phyloP scores from a whole-genome alignment of 2,888 invertebrate species.

The Limnephilus lunatus region DNA sequence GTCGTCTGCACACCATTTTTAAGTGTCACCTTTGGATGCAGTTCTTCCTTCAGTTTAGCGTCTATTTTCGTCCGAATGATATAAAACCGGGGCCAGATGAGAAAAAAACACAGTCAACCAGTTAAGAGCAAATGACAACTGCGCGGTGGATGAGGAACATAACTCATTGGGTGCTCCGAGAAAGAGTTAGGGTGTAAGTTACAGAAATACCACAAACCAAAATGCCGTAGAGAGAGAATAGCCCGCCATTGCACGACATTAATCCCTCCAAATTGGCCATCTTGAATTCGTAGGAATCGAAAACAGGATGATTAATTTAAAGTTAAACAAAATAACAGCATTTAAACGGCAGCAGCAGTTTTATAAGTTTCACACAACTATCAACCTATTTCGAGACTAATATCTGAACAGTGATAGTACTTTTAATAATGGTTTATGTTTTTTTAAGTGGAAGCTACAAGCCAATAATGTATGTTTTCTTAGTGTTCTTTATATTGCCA shows the following conservation, averaged over 20 bases:
- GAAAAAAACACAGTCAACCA: conserved; percentile 5
- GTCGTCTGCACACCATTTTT: not conserved
- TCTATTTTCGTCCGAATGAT: conserved; percentile 41
- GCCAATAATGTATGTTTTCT: no score
- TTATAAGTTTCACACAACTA: no score
- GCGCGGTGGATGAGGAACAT: conserved; percentile 4
- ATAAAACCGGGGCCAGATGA: conserved; percentile 18
- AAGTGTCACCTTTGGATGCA: not conserved
- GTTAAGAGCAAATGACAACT: conserved; percentile 32
- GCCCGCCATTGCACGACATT: conserved; percentile 25
- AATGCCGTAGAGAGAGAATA: conserved; percentile 26
- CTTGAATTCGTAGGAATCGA: conserved; percentile 9
- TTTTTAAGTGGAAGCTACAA: no score
- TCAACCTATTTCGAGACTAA: no score
- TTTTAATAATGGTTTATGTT: no score
- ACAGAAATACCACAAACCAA: conserved; percentile 16
- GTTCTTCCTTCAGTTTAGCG: conserved; percentile 2
- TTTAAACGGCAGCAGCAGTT: no score
- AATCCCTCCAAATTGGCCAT: conserved; percentile 28
- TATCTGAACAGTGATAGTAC: no score
- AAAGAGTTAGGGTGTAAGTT: conserved; percentile 37
- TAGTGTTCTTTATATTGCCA: no score
- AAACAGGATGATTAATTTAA: not conserved
- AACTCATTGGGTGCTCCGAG: conserved; percentile 7
- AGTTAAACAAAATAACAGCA: no score